A percentile compares a stretch with the other conserved stretches of the same genome.
These are phyloP conservation scores for Butorides virescens DNA, from an alignment of 2,113 vertebrate genomes.

Conservation along the genomic window DNA sequence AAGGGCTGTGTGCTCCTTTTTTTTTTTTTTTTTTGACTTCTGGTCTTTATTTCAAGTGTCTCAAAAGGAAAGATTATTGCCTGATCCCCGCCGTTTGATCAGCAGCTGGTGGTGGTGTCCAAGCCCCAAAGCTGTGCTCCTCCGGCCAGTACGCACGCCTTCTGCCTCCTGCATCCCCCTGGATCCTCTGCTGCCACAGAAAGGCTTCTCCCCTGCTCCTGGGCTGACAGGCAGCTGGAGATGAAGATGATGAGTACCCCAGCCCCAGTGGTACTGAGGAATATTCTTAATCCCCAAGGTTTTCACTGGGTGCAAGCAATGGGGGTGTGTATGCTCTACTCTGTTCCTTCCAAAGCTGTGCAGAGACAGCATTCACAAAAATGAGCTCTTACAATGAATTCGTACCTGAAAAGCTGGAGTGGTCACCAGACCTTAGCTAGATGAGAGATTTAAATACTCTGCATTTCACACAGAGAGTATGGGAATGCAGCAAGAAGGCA, in stretches of 20 bases:
- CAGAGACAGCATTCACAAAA: background rate
- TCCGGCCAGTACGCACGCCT: background rate
- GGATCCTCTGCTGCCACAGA: background rate
- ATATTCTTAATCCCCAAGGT: background rate
- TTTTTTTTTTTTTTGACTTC: background rate
- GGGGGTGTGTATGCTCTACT: background rate
- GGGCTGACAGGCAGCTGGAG: background rate
- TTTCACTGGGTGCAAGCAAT: background rate
- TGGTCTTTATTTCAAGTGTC: background rate
- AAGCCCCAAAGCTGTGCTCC: background rate
- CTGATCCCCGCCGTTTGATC: rapidly evolving
- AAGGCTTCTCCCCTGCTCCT: background rate
- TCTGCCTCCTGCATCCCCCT: background rate
- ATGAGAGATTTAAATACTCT: background rate
- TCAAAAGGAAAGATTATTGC: background rate
- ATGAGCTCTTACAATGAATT: background rate
- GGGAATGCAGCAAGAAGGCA: background rate
- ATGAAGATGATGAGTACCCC: background rate
- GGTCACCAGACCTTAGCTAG: background rate
- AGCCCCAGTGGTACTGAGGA: rapidly evolving
- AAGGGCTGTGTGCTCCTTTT: background rate
- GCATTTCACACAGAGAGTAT: background rate
- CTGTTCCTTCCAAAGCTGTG: background rate
- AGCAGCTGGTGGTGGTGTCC: background rate
- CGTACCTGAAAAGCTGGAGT: background rate